Percentiles rank a stretch among this genome's conserved stretches.
phyloP scores from a whole-genome alignment of 1,140 invertebrate species.

The Caerostris extrusa region DNA sequence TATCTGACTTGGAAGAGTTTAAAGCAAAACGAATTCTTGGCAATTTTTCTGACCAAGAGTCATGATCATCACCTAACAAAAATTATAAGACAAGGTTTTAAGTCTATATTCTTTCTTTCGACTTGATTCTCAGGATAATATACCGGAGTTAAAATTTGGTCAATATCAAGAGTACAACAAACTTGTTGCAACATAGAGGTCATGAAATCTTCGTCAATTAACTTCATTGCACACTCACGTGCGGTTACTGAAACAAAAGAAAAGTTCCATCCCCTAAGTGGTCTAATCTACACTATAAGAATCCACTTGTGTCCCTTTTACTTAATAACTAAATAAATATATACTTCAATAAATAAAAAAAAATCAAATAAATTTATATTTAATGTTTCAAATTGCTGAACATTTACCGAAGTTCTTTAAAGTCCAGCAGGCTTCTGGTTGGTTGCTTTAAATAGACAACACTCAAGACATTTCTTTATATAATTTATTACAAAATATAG shows the following conservation, averaged over 20 bases:
- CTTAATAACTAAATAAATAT: no score
- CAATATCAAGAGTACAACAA: conserved; percentile 11
- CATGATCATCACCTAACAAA: conserved; percentile 8
- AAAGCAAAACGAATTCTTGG: conserved; percentile 12
- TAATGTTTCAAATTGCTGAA: conserved; percentile 1
- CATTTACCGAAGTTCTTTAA: neutral
- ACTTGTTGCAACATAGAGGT: conserved; percentile 30
- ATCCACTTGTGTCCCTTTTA: neutral
- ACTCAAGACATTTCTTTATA: neutral
- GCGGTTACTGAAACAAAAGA: neutral
- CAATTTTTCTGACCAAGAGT: conserved; percentile 36
- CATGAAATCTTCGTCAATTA: conserved; percentile 54
- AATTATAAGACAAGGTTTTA: conserved; percentile 29
- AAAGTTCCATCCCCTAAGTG: conserved; percentile 55
- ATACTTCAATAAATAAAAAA: no score
- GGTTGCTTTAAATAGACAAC: neutral
- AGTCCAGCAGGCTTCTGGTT: neutral
- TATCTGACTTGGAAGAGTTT: conserved; percentile 9
- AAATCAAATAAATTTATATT: conserved; percentile 13
- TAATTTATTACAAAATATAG: conserved; percentile 8
- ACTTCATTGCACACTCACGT: neutral
- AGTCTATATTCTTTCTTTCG: conserved; percentile 36
- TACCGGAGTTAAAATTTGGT: conserved; percentile 13
- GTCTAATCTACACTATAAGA: no score
- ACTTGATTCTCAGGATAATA: conserved; percentile 55